phyloP scores from a whole-genome alignment of 2,888 invertebrate species.

The Nomada fucata region DNA sequence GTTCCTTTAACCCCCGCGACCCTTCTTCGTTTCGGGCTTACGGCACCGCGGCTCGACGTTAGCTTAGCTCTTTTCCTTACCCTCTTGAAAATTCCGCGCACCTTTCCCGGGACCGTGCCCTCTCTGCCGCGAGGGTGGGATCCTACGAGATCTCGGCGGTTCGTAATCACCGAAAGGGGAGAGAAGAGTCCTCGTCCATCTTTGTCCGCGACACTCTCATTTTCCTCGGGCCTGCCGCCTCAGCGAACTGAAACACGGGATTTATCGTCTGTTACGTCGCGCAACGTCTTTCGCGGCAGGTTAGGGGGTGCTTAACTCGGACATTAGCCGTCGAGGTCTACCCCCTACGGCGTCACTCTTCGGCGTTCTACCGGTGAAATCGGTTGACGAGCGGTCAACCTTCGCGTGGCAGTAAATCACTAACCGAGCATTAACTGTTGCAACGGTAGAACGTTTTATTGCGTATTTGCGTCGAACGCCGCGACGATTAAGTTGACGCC shows the following conservation, averaged over 20 bases:
- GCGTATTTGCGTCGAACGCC: conserved; percentile 35
- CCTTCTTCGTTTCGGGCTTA: neutral
- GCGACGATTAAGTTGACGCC: conserved; percentile 31
- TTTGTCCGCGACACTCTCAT: conserved; percentile 51
- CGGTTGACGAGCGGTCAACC: conserved; percentile 52
- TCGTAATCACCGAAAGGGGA: conserved; percentile 43
- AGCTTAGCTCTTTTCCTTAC: too few species aligned
- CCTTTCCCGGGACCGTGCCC: neutral
- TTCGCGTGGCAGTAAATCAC: conserved; percentile 44
- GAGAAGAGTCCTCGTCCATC: conserved; percentile 37
- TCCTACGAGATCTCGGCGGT: conserved; percentile 9
- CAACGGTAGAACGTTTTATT: conserved; percentile 35
- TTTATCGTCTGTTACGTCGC: conserved; percentile 75
- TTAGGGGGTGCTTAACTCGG: conserved; percentile 74
- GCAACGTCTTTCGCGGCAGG: conserved; percentile 78
- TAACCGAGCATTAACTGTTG: conserved; percentile 40
- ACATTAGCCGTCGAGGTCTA: conserved; percentile 65
- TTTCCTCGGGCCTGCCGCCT: conserved; percentile 48
- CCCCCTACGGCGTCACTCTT: conserved; percentile 42
- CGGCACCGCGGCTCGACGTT: neutral
- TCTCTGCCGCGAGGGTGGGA: neutral
- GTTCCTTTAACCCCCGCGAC: neutral
- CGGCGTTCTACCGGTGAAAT: conserved; percentile 50
- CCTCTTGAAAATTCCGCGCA: neutral
- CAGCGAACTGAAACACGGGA: conserved; percentile 55